A percentile compares a stretch with the other conserved stretches of the same genome.
These are phyloP conservation scores for Dolichopus griseipennis DNA, from an alignment of 2,888 invertebrate genomes.

Conservation along the genomic window DNA sequence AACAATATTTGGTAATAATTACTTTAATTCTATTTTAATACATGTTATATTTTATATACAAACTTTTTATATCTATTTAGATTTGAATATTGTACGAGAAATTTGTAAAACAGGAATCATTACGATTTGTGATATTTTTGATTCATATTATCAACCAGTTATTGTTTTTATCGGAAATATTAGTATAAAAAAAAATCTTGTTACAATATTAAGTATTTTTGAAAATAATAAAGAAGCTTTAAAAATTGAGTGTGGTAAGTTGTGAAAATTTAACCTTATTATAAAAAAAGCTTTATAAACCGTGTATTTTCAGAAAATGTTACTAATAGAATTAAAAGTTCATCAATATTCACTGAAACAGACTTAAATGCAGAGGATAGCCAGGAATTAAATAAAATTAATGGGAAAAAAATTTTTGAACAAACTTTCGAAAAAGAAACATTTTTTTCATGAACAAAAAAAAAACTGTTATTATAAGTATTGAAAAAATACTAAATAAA, in stretches of 20 bases:
- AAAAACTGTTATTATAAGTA: too few species aligned
- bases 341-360: not conserved
- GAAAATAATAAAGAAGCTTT: not conserved
- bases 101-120: not conserved
- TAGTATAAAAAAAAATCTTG: conserved; percentile 7
- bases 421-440: not conserved
- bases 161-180: not conserved
- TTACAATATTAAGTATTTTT: conserved; percentile 4
- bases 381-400: not conserved
- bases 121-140: not conserved
- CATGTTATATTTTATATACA: not conserved
- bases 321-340: not conserved
- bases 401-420: not conserved
- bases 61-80: not conserved
- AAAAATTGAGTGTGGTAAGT: not conserved
- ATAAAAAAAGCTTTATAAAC: not conserved
- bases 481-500: too few species aligned
- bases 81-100: not conserved
- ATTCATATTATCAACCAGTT: not conserved
- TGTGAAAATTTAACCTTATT: not conserved
- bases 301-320: not conserved
- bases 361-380: not conserved
- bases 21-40: not conserved
- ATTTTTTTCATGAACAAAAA: too few species aligned
- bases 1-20: not conserved